These are phyloP conservation scores for Melolontha melolontha DNA, from an alignment of 2,888 invertebrate species.

Conservation along the genomic window DNA sequence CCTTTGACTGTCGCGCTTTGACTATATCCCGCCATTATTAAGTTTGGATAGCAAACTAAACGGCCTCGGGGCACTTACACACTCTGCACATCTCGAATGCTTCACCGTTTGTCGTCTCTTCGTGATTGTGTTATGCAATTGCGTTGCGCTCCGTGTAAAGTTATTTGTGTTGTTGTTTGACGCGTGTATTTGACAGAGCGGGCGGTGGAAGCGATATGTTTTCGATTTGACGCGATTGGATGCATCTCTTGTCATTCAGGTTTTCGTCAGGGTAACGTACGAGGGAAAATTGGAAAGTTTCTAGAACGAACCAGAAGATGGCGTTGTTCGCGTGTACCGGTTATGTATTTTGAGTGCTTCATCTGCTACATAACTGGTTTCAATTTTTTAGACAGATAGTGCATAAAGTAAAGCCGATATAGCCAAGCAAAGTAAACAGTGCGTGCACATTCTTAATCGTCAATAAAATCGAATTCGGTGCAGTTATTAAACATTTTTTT, in stretches of 20 bases:
- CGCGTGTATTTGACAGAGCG: constrained; percentile 11
- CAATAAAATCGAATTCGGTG: too few species aligned
- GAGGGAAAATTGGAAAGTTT: too few species aligned
- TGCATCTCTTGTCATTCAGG: not conserved
- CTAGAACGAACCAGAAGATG: too few species aligned
- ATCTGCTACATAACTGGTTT: too few species aligned
- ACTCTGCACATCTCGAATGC: not conserved
- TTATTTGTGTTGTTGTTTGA: constrained; percentile 15
- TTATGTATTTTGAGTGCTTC: too few species aligned
- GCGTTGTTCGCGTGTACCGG: not conserved
- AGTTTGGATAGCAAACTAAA: constrained; percentile 65
- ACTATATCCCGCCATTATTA: constrained; percentile 61
- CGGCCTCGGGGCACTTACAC: constrained; percentile 53
- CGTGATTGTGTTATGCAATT: constrained; percentile 15
- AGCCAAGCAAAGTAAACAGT: too few species aligned
- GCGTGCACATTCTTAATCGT: too few species aligned
- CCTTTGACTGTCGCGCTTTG: constrained; percentile 53
- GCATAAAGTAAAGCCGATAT: too few species aligned
- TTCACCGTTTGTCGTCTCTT: not conserved
- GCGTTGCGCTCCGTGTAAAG: not conserved
- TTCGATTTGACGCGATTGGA: not conserved
- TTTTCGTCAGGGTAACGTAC: too few species aligned
- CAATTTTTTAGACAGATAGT: too few species aligned
- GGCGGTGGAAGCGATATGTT: constrained; percentile 12
- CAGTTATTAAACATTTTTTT: too few species aligned